Evolutionary conservation across 2,797 vertebrate species (phyloP), one percentile per base, ranked within the genome.

Genomic region (Brotula barbata): DNA sequence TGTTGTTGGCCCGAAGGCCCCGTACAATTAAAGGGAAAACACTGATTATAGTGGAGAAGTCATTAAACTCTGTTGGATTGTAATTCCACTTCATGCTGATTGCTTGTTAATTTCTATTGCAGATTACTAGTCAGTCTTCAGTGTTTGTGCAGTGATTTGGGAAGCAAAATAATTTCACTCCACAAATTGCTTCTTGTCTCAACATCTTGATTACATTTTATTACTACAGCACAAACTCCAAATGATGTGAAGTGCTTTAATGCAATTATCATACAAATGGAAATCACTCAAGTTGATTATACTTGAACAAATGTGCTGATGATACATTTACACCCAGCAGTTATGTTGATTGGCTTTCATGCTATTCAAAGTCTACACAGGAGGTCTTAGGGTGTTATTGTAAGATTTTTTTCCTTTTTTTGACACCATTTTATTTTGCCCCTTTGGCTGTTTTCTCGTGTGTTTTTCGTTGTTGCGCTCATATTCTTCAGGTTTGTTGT

Each of bases 271-370:
- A 8, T 0, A 1, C 42, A 55, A 49, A 56, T 71, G 46, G 50
- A 58, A 71, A 56, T 44, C 45, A 53, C 46, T 73, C 25, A 19
- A 16, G 28, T 42, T 39, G 23, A 64, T 63, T 47, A 61, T 14
- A 58, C 3, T 0, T 41, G 31, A 44, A 11, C 17, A 42, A 63
- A 65, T 10, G 55, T 64, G 28, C 47, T 28, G 42, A 23, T 42
- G 11, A 56, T 40, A 56, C 34, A 61, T 75, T 42, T 46, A 65
- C 14, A 0, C 7, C n/a, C 48, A 15, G 13, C 48, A 2, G 56
- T 21, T 55, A 34, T 17, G 16, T 37, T 45, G 31, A 33, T 33
- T 33, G 31, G 11, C 9, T 33, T 33, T 33, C 5, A 33, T 11
- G 31, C 31, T 2, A 2, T 10, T 47, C 7, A 12, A 12, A 49